phyloP scores from a whole-genome alignment of 2,888 invertebrate genomes.

The Tromatobia lineatoria region DNA sequence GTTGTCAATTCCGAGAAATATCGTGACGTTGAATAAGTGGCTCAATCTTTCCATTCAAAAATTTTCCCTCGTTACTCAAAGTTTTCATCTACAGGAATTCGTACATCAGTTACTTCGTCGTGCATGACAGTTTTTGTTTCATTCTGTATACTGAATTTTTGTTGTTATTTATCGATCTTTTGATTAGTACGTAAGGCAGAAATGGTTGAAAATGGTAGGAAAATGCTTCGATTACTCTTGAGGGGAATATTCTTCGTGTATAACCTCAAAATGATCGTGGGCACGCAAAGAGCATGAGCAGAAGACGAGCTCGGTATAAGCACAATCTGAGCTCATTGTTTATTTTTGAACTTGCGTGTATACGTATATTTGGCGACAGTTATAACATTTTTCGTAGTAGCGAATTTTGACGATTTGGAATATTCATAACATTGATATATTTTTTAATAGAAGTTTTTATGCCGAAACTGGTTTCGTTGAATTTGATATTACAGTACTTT shows the following conservation, averaged over 20 bases:
- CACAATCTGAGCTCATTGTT: constrained; percentile 64
- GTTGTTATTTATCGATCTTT: neutral
- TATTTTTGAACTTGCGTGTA: constrained; percentile 58
- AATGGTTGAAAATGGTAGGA: neutral
- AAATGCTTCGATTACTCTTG: neutral
- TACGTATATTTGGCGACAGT: neutral
- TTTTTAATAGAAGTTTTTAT: too few relatives aligned
- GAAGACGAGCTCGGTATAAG: constrained; percentile 51
- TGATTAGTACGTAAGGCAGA: neutral
- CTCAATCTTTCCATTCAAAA: constrained; percentile 33
- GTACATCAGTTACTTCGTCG: neutral
- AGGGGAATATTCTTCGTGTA: constrained; percentile 3
- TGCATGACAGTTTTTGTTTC: neutral
- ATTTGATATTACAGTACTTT: too few relatives aligned
- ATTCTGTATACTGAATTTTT: neutral
- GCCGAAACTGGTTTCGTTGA: too few relatives aligned
- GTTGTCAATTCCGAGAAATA: neutral
- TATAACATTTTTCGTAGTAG: neutral
- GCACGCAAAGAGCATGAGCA: constrained; percentile 58
- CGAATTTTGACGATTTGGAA: neutral
- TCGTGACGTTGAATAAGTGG: neutral
- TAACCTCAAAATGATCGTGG: constrained; percentile 60
- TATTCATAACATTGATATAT: too few relatives aligned
- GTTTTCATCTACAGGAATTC: neutral
- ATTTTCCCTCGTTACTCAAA: neutral